phyloP scores from a whole-genome alignment of 2,113 vertebrate genomes.

The Tenebrosternarchus preto region DNA sequence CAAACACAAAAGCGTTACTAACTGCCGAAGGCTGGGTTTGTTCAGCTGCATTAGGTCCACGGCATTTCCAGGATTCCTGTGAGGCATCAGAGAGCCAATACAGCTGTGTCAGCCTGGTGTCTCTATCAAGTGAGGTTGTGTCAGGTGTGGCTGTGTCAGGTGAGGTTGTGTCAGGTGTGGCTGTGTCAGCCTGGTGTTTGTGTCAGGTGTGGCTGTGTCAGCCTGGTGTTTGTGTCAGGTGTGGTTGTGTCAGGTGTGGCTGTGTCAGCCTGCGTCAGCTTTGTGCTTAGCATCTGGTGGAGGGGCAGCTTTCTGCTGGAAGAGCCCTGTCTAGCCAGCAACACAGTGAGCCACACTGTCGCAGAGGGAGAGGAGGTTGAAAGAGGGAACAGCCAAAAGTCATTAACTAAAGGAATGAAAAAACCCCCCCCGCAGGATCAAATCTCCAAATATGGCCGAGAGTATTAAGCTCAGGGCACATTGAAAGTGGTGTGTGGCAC shows the following conservation, averaged over 20 bases:
- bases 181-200: background rate
- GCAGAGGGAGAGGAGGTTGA: slow-evolving; percentile 6
- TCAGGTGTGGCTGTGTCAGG: no score
- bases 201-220: no score
- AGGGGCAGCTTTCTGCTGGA: slow-evolving; percentile 31
- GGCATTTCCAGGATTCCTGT: slow-evolving; percentile 6
- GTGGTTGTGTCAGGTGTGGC: no score
- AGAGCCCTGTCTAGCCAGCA: slow-evolving; percentile 16
- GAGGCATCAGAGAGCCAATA: background rate
- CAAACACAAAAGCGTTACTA: slow-evolving; percentile 17
- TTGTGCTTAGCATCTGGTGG: slow-evolving; percentile 53
- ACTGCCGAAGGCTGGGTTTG: slow-evolving; percentile 17
- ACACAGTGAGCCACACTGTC: slow-evolving; percentile 14
- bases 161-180: no score
- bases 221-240: no score
- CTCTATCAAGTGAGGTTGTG: no score
- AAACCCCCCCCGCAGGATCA: background rate
- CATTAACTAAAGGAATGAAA: slow-evolving; percentile 54
- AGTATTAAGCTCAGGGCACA: slow-evolving; percentile 39
- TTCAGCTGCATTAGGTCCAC: background rate
- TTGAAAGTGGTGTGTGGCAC: slow-evolving; percentile 13
- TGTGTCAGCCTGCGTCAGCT: slow-evolving; percentile 43
- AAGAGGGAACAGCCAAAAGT: slow-evolving; percentile 46
- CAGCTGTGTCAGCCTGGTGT: slow-evolving; percentile 1
- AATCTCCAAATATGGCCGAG: slow-evolving; percentile 41